Base-by-base conservation (phyloP, 2,888 invertebrate genomes). In the Amiota communis region DNA sequence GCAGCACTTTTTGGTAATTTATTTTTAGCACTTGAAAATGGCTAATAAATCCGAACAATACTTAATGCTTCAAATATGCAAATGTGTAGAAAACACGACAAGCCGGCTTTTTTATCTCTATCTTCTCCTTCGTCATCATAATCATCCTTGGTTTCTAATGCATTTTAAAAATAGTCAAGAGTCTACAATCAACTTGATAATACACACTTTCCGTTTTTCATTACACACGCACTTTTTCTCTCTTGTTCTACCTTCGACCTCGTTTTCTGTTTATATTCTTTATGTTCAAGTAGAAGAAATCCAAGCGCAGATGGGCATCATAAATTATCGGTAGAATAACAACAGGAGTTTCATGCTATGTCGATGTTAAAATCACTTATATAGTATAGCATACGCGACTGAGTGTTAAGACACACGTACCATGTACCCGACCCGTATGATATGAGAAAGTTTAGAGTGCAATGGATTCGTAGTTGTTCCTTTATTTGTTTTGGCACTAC, bases 21-120 rank as follows among this genome's bases (percentile, higher is more conserved):
- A 13, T 63, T 17, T 36, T 20, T 36, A 8, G 46, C 49, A 67
- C 67, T 67, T 13, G 17, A 67, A 67, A 67, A 51, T 51, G 2
- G 57, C 47, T 15, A 65, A 48, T 20, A 13, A 67, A 67, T 49
- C 8, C 51, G 23, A 15, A 65, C 36, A 67, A 67, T 70, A 71
- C 70, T 70, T 75, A 59, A 75, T 72, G 71, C 48, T 23, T 75
- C 61, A 59, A 46, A 13, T 71, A 75, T 74, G 74, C 63, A 77
- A 76, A 74, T 76, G 48, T 70, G 65, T 67, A 67, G 67, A 63
- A 23, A 63, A 11, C 61, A 23, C 20, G 36, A 36, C 23, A 20
- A 57, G 57, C 8, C 9, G 17, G 10, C n/a, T n/a, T 9, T 15
- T 57, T 17, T n/a, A 15, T 15, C 15, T 23, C 23, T 23, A n/a